Base-by-base conservation (phyloP, 2,113 vertebrate species). In the Geococcyx californianus region DNA sequence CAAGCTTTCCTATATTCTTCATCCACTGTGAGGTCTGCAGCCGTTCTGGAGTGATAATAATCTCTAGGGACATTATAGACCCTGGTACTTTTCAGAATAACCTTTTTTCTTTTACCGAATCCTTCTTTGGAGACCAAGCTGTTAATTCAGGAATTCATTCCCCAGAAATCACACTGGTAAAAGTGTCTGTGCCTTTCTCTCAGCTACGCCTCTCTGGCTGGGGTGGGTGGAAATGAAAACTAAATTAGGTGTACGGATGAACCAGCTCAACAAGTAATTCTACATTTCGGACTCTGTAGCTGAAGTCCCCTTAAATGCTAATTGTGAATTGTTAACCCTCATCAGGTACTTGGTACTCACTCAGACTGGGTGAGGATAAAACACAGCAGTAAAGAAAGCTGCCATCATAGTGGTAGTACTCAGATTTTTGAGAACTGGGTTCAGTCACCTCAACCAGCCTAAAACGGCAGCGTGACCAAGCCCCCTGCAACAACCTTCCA, bases 61-160 rank as follows among this genome's bases (percentile, higher is more conserved):
- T 92, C 82, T 77, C 85, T 54, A 58, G 72, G 42, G 92, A 89
- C 26, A 49, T 88, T 73, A 64, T 55, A 70, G 94, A 90, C 75
- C 74, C 38, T 26, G 7, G 29, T 69, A 31, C 18, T 64, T 95
- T 85, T 70, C 47, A 55, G 44, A 86, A 86, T 59, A 79, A 74
- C 26, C 6, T 77, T 87, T 63, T 67, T 91, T 80, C 12, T 77
- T 79, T 54, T 88, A 77, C 19, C 7, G 79, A 51, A 20, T 42
- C 40, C n/a, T 70, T 73, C 68, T 94, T 80, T 63, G 84, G 78
- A 94, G 59, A 77, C 4, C 24, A 54, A 67, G 25, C 23, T 87
- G 23, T 83, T 87, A 92, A 90, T 88, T 80, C 63, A 85, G 55
- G 42, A 67, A 33, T 68, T 83, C 91, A 59, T 80, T 91, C 31